Evolutionary conservation across 2,797 vertebrate genomes (phyloP), one percentile per base, ranked within the genome.

Genomic region (Poeciliopsis gracilis): DNA sequence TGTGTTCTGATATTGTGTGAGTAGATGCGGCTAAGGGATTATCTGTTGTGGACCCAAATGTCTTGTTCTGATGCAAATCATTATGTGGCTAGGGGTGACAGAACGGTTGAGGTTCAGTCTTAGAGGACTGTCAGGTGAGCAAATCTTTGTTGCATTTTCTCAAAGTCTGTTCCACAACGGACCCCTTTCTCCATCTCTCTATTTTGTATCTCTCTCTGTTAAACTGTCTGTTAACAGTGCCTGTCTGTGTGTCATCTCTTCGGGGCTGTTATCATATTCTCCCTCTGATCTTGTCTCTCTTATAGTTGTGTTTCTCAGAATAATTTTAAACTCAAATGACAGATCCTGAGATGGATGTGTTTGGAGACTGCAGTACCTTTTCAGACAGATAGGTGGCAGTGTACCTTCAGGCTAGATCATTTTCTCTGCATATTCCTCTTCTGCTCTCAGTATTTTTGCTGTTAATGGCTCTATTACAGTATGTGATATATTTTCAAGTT

Each of bases 371-470:
- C 90, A 94, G 94, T 98, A 92, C 95, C 91, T 81, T 83, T 87
- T 95, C 95, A 94, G 87, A 93, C 96, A 97, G 97, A 98, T 97
- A 98, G 97, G 97, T 97, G 98, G 98, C 97, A 99, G 95, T 97
- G 93, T 97, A 97, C 96, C 95, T 96, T 97, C 97, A 96, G 96
- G 94, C 92, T 97, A 96, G 88, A 93, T 94, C 89, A 90, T 63
- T 83, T 92, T 80, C 71, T 77, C 46, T 77, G 73, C 71, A 80
- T 77, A 72, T 75, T 78, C 77, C 53, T 46, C 36, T 70, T 76
- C 79, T 79, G 16, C 82, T 81, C 63, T 63, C 28, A 45, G 30
- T 78, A 28, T 46, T n/a, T 57, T 70, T 70, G 67, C 79, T 83
- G 61, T 80, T 61, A 74, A 72, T 86, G 75, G 77, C 51, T 85